These are phyloP conservation scores for Hirudinaria manillensis DNA, from an alignment of 2,888 invertebrate species.

Conservation along the genomic window DNA sequence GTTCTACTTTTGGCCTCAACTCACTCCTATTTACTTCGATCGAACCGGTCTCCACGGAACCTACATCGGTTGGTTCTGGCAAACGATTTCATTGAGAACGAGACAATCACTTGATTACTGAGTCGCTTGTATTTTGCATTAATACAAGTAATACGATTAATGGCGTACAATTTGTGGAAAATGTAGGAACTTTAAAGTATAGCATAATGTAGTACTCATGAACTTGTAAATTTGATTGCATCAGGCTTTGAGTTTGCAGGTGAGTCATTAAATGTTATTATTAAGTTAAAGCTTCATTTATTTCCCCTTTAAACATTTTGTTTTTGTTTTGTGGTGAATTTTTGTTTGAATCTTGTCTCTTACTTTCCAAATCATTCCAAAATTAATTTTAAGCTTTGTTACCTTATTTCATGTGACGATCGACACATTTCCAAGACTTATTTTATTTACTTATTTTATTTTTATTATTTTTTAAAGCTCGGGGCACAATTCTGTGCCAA, in stretches of 20 bases:
- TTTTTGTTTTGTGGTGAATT: too few relatives aligned
- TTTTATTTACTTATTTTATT: not conserved
- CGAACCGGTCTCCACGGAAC: conserved; percentile 53
- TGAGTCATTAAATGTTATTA: conserved; percentile 20
- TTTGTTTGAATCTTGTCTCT: too few relatives aligned
- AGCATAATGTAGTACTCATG: not conserved
- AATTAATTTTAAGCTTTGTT: not conserved
- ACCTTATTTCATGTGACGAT: not conserved
- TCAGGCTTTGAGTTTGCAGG: conserved; percentile 33
- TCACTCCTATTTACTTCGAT: conserved; percentile 87
- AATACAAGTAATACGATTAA: too few relatives aligned
- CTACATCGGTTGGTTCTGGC: conserved; percentile 54
- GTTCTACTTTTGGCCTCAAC: conserved; percentile 98
- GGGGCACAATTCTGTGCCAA: conserved; percentile 66
- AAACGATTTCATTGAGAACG: conserved; percentile 22
- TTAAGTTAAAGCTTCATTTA: not conserved
- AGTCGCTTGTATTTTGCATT: not conserved
- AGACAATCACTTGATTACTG: not conserved
- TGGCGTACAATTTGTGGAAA: too few relatives aligned
- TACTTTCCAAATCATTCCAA: too few relatives aligned
- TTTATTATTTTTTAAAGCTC: conserved; percentile 47
- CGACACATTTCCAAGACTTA: not conserved
- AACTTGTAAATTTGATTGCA: conserved; percentile 3
- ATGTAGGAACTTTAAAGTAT: not conserved
- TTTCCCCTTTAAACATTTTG: not conserved